phyloP scores from a whole-genome alignment of 2,797 vertebrate species.

The Urophycis tenuis region DNA sequence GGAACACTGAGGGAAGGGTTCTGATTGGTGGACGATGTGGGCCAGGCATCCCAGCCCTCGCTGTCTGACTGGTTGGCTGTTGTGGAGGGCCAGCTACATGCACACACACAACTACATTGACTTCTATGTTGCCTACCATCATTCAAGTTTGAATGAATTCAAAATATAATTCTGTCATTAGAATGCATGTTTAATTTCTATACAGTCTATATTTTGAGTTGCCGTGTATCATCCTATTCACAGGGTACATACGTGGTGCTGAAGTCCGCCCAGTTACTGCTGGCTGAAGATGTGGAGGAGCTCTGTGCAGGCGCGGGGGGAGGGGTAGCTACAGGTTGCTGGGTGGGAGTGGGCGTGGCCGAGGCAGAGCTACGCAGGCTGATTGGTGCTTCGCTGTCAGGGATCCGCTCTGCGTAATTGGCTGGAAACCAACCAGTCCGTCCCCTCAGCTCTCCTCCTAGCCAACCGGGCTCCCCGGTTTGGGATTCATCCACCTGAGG shows the following conservation, averaged over 20 bases:
- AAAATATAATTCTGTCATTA: not conserved
- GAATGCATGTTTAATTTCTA: too few relatives aligned
- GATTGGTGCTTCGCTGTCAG: slow-evolving; percentile 81
- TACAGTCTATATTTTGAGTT: too few relatives aligned
- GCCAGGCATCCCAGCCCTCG: slow-evolving; percentile 95
- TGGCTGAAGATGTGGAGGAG: slow-evolving; percentile 61
- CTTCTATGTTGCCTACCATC: not conserved
- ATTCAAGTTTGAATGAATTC: too few relatives aligned
- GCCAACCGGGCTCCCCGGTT: slow-evolving; percentile 95
- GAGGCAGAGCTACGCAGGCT: slow-evolving; percentile 66
- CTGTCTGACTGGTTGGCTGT: slow-evolving; percentile 79
- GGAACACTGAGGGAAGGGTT: slow-evolving; percentile 91
- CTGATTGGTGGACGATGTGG: slow-evolving; percentile 74
- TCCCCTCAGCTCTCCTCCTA: slow-evolving; percentile 90
- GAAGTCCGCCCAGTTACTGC: slow-evolving; percentile 98
- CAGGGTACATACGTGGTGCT: slow-evolving; percentile 85
- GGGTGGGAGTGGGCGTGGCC: slow-evolving; percentile 54
- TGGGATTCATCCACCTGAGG: slow-evolving; percentile 94
- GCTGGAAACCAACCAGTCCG: slow-evolving; percentile 98
- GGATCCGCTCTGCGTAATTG: slow-evolving; percentile 93
- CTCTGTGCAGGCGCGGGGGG: slow-evolving; percentile 58
- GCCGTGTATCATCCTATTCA: too few relatives aligned
- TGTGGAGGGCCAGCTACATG: slow-evolving; percentile 83
- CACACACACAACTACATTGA: not conserved
- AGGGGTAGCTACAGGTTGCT: slow-evolving; percentile 59